These are phyloP conservation scores for Corythornis vintsioides DNA, from an alignment of 2,113 vertebrate genomes.

Conservation along the genomic window DNA sequence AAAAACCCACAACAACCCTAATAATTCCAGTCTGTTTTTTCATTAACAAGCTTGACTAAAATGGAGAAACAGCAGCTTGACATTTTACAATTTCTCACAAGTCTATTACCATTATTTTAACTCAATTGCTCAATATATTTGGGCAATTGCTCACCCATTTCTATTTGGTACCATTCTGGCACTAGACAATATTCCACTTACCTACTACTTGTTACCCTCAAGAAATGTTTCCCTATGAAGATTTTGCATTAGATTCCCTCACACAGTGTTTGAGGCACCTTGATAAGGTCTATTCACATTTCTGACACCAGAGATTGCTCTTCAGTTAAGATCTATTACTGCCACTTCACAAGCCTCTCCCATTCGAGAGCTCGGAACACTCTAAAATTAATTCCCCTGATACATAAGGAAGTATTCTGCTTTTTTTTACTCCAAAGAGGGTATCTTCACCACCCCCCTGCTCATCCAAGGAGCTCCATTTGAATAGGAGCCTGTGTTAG, in stretches of 20 bases:
- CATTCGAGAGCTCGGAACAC: neutral
- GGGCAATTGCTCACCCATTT: neutral
- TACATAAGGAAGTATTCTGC: constrained; percentile 55
- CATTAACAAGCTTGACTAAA: neutral
- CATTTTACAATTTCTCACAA: neutral
- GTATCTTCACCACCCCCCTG: constrained; percentile 53
- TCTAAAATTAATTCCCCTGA: constrained; percentile 27
- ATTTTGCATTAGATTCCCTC: neutral
- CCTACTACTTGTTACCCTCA: neutral
- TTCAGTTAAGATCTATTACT: constrained; percentile 64
- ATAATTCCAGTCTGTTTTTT: neutral
- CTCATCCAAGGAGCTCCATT: constrained; percentile 50
- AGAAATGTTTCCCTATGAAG: neutral
- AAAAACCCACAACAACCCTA: neutral
- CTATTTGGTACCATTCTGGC: neutral
- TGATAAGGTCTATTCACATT: constrained; percentile 60
- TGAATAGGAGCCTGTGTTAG: constrained; percentile 69
- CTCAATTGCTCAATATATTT: neutral
- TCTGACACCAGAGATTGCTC: constrained; percentile 64
- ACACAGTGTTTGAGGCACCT: neutral
- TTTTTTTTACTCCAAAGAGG: constrained; percentile 38
- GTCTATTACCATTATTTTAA: neutral
- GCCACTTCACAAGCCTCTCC: constrained; percentile 38
- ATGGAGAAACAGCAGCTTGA: neutral
- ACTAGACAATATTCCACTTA: neutral